Conservation (phyloP, 2,113 vertebrate species). For the Macaca nemestrina region DNA sequence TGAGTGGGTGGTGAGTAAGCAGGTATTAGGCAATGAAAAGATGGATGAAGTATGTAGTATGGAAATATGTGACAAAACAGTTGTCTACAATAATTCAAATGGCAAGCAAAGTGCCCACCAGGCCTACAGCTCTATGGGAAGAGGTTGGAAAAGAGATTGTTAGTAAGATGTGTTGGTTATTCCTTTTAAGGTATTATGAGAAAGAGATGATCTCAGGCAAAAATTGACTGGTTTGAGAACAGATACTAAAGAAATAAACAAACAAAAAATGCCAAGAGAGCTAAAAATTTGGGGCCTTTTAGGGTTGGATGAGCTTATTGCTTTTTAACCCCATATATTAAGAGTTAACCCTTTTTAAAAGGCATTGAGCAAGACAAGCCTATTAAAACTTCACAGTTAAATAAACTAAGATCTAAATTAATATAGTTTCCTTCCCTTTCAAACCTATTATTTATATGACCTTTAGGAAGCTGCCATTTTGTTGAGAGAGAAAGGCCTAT, state of each 20-base stretch:
- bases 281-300: background rate
- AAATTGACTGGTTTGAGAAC: background rate
- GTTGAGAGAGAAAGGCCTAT: background rate
- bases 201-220: background rate
- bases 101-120: background rate
- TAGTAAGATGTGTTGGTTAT: background rate
- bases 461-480: background rate
- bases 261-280: background rate
- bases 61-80: background rate
- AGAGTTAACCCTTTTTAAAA: background rate
- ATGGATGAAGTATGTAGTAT: too few relatives aligned
- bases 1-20: background rate
- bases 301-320: background rate
- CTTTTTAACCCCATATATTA: background rate
- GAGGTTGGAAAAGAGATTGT: background rate
- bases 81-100: background rate
- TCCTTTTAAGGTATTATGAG: background rate
- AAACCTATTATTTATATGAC: background rate
- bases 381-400: background rate
- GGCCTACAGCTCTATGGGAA: background rate
- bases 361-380: background rate
- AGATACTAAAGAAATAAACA: background rate
- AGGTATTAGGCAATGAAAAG: background rate
- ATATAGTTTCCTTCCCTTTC: background rate
- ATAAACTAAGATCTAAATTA: background rate